phyloP scores from a whole-genome alignment of 2,888 invertebrate genomes.

The Drosophila parthenogenetica region DNA sequence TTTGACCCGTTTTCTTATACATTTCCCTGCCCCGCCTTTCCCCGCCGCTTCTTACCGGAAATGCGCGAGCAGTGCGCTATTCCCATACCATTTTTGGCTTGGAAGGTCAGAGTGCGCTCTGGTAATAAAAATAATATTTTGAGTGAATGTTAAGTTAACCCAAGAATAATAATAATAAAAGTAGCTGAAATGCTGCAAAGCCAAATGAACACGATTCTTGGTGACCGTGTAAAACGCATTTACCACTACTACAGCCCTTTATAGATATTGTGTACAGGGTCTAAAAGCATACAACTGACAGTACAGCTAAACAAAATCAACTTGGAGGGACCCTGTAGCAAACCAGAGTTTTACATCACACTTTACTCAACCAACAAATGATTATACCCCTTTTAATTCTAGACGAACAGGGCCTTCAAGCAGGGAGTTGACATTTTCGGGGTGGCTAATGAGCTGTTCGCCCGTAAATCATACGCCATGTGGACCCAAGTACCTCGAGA shows the following conservation, averaged over 20 bases:
- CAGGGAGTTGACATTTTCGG: not conserved
- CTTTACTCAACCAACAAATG: too few species aligned
- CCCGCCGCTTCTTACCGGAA: slow-evolving; percentile 42
- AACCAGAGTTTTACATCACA: not conserved
- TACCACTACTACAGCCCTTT: too few species aligned
- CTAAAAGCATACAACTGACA: too few species aligned
- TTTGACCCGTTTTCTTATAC: slow-evolving; percentile 61
- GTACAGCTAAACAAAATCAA: not conserved
- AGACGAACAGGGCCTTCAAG: not conserved
- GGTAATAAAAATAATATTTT: slow-evolving; percentile 19
- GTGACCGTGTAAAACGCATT: not conserved
- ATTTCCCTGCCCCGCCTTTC: not conserved
- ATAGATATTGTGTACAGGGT: too few species aligned
- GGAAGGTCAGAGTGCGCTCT: slow-evolving; percentile 47
- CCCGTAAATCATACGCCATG: slow-evolving; percentile 72
- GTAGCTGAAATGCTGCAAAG: not conserved
- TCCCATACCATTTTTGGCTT: not conserved
- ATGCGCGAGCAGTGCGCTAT: slow-evolving; percentile 40
- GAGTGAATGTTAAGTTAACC: slow-evolving; percentile 27
- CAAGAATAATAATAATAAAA: slow-evolving; percentile 1
- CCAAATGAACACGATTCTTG: not conserved
- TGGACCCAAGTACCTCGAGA: slow-evolving; percentile 34
- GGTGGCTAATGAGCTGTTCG: slow-evolving; percentile 38
- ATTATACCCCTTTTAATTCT: too few species aligned
- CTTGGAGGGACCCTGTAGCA: not conserved